Conservation (phyloP, 2,113 vertebrate species). For the Ophthalmolycus amberensis region DNA sequence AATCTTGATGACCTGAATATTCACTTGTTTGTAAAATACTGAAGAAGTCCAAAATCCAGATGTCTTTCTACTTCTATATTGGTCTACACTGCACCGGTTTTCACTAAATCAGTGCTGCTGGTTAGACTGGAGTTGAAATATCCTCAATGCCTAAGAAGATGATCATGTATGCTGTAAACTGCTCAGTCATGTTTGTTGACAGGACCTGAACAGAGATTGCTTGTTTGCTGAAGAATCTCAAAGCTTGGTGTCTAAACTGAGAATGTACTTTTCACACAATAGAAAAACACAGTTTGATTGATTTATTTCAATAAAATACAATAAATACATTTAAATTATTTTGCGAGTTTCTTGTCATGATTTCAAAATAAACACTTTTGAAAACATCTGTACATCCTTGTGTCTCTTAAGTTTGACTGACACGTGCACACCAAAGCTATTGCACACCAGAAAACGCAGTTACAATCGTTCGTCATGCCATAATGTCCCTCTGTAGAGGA, state of each 20-base stretch:
- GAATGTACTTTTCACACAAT: conserved; percentile 74
- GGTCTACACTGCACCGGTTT: conserved; percentile 41
- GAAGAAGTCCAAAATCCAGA: conserved; percentile 49
- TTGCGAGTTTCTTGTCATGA: conserved; percentile 82
- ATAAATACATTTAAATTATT: conserved; percentile 81
- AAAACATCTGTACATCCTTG: conserved; percentile 93
- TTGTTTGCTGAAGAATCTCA: conserved; percentile 43
- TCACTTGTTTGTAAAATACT: conserved; percentile 53
- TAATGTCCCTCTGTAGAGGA: conserved; percentile 92
- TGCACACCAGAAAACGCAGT: conserved; percentile 63
- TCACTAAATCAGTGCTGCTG: conserved; percentile 35
- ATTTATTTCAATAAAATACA: conserved; percentile 86
- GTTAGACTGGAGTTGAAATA: conserved; percentile 21
- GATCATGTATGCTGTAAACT: conserved; percentile 62
- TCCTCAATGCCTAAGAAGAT: conserved; percentile 37
- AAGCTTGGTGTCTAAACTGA: conserved; percentile 55
- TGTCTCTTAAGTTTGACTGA: conserved; percentile 74
- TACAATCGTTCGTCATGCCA: conserved; percentile 79
- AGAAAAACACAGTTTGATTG: conserved; percentile 77
- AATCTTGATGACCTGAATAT: conserved; percentile 38
- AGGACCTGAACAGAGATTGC: conserved; percentile 23
- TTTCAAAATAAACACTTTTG: conserved; percentile 89
- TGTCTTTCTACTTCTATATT: conserved; percentile 62
- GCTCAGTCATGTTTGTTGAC: conserved; percentile 40
- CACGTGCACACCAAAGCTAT: conserved; percentile 64